phyloP scores from a whole-genome alignment of 1,140 invertebrate genomes.

The Notospermus geniculatus region DNA sequence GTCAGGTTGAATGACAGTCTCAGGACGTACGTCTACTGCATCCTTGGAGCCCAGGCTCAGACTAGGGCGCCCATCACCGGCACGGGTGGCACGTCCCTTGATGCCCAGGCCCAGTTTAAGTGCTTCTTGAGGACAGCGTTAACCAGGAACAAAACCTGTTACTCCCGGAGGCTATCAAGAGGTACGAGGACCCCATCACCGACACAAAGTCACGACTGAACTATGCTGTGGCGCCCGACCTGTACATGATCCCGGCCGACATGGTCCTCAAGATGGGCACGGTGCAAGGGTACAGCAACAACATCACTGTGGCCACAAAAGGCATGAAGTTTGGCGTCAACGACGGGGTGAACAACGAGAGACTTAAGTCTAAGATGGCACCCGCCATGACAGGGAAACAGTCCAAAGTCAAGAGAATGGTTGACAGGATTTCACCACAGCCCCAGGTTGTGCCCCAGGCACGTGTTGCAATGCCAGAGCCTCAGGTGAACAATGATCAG shows the following conservation, averaged over 20 bases:
- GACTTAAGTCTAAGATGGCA: no score
- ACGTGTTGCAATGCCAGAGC: no score
- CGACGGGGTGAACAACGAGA: no score
- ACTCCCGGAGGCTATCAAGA: background rate
- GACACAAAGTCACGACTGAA: background rate
- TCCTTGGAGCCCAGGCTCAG: slow-evolving; percentile 12
- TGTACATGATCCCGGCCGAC: slow-evolving; percentile 18
- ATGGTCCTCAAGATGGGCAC: slow-evolving; percentile 8
- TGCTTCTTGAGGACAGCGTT: background rate
- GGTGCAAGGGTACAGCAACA: slow-evolving; percentile 13
- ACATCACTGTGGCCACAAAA: background rate
- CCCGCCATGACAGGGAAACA: no score
- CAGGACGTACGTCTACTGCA: slow-evolving; percentile 12
- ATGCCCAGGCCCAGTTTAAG: slow-evolving; percentile 2
- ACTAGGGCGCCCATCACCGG: slow-evolving; percentile 2
- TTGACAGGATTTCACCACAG: no score
- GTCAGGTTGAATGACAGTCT: slow-evolving; percentile 16
- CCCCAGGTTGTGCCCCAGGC: no score
- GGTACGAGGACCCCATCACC: slow-evolving; percentile 6
- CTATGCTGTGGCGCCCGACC: slow-evolving; percentile 5
- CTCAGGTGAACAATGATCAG: no score
- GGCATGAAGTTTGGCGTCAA: background rate
- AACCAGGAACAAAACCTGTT: background rate
- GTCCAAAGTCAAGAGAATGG: no score
- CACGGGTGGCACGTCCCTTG: background rate